Evolutionary conservation across 2,888 invertebrate genomes (phyloP), one percentile per base, ranked within the genome.

Genomic region (Galerucella pusilla): DNA sequence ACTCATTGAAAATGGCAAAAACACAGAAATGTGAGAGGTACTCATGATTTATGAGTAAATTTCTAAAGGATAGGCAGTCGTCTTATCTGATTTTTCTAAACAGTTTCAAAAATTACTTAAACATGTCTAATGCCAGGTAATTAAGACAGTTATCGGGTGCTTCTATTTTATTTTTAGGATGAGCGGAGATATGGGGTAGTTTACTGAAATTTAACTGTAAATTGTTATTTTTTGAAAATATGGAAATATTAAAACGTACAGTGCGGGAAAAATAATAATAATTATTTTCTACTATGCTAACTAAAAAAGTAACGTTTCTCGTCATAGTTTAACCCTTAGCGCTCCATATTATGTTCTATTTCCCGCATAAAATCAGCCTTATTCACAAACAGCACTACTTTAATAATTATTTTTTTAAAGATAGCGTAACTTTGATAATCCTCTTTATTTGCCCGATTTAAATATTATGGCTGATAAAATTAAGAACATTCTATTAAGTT

Each of bases 21-120:
- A 70, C 70, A 69, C 69, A 66, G 70, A 70, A 70, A 74, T 74
- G 74, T 70, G 70, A 74, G 74, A 74, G 74, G 66, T 46, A 70
- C 66, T 64, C 16, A 74, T 74, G 74, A 74, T 74, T 74, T 70
- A 74, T 74, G 74, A 74, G 49, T 16, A 20, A 57, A 70, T 42
- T 35, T 28, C 49, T 59, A 52, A 70, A 70, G 74, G 70, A 66
- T 74, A 46, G 70, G 70, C 73, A 35, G n/a, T 64, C 69, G 16
- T 20, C 46, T 66, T 72, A 72, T 67, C 59, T 52, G 28, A 66
- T 72, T 72, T 67, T 42, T 65, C 25, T 20, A 45, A 71, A 66
- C 49, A 46, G 66, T 52, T 42, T 45, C 25, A 28, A 16, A 57
- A 57, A 16, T 20, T 57, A 57, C 57, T 57, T 20, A 57, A 57